phyloP scores from a whole-genome alignment of 2,113 vertebrate genomes.

The Pelecanoides urinatrix region DNA sequence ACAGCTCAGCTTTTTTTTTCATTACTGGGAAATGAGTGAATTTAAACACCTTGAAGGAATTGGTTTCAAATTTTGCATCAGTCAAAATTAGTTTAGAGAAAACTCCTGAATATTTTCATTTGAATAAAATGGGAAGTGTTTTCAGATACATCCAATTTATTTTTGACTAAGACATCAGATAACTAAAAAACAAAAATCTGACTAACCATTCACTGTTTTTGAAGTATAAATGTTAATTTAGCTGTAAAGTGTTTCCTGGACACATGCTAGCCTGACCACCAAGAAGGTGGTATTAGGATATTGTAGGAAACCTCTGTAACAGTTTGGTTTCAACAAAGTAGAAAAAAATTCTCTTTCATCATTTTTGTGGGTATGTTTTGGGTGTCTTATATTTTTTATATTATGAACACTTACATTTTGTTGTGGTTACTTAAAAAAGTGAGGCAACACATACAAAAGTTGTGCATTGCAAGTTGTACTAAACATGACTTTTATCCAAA shows the following conservation, averaged over 20 bases:
- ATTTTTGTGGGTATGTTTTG: neutral
- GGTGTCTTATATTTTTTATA: neutral
- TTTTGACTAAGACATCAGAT: neutral
- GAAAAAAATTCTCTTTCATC: neutral
- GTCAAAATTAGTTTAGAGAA: neutral
- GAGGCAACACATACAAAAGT: neutral
- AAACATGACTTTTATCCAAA: neutral
- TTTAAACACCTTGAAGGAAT: neutral
- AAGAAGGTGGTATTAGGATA: neutral
- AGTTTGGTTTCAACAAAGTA: neutral
- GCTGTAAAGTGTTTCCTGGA: neutral
- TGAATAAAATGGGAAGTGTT: neutral
- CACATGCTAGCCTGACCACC: neutral
- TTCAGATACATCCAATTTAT: neutral
- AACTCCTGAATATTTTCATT: neutral
- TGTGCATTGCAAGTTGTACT: neutral
- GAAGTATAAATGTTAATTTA: neutral
- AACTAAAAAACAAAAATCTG: neutral
- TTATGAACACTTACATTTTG: neutral
- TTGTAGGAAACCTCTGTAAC: neutral
- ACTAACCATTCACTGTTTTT: neutral
- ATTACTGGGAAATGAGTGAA: neutral
- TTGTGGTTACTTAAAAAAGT: neutral
- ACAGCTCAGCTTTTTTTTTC: neutral
- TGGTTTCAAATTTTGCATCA: neutral